These are phyloP conservation scores for Hypolimnas misippus DNA, from an alignment of 2,888 invertebrate species.

Conservation along the genomic window DNA sequence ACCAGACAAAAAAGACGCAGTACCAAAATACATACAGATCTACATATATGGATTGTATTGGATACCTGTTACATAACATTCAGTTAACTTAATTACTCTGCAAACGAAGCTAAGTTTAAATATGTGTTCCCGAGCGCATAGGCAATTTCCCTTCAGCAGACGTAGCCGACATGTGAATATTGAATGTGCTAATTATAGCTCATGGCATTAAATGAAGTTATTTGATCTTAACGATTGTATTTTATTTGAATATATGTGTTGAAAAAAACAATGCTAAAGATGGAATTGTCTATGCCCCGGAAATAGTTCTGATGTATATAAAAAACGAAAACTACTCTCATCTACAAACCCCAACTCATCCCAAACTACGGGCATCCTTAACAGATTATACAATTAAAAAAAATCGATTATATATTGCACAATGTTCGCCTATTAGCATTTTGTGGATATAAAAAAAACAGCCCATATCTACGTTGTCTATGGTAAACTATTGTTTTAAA, in stretches of 20 bases:
- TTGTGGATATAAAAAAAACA: conserved; percentile 65
- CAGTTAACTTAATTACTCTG: conserved; percentile 63
- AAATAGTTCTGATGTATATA: conserved; percentile 44
- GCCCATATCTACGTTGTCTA: conserved; percentile 73
- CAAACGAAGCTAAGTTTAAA: conserved; percentile 57
- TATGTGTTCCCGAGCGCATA: conserved; percentile 58
- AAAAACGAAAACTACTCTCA: conserved; percentile 49
- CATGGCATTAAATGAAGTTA: neutral
- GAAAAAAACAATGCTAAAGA: too few relatives aligned
- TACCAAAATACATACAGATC: conserved; percentile 58
- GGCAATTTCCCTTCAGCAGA: conserved; percentile 32
- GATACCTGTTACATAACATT: conserved; percentile 66
- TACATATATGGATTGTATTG: conserved; percentile 50
- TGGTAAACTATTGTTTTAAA: conserved; percentile 55
- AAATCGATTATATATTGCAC: conserved; percentile 61
- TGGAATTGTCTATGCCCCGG: conserved; percentile 57
- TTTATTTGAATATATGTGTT: too few relatives aligned
- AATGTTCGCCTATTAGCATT: conserved; percentile 58
- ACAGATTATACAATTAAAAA: conserved; percentile 56
- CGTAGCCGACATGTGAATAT: too few relatives aligned
- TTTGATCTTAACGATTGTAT: too few relatives aligned
- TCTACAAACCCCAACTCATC: conserved; percentile 54
- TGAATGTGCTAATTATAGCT: too few relatives aligned
- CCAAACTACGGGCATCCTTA: conserved; percentile 61
- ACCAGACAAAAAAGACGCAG: conserved; percentile 55